Evolutionary conservation across 2,113 vertebrate genomes (phyloP), one percentile per base, ranked within the genome.

Genomic region (Sphyrna mokarran): DNA sequence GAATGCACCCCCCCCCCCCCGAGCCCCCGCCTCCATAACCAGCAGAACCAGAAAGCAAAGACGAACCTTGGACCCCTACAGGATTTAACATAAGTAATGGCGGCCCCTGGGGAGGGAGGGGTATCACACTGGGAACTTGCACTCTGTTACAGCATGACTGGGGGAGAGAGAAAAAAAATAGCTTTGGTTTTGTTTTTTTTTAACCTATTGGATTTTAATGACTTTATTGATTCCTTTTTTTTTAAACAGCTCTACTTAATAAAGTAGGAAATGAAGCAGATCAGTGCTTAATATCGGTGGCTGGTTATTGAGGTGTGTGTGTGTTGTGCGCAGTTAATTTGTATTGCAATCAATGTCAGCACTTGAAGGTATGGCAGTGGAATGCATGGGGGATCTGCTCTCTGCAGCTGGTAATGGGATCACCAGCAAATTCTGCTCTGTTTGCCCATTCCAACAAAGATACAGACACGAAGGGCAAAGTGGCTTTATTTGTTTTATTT

Each of bases 221-320:
- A 69, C 63, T 94, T 43, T 43, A 69, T 94, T 43, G 66, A 94
- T 94, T 69, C 9, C 91, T 26, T 2, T 54, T 48, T 43, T 43
- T 68, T 69, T 37, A 69, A 94, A 94, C 66, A 68, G 87, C 66
- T 94, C 66, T 70, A 70, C 91, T 69, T 94, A 70, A 94, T 94
- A 94, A 69, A 43, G 91, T 69, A 43, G 66, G 91, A 94, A 69
- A 94, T 69, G 66, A 69, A 70, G 37, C 61, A 69, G 86, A 54
- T 16, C 91, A 37, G 14, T 16, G n/a, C 63, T 69, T 40, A 69
- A 40, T 69, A 94, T 94, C 3, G 61, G 87, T 43, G 66, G 63
- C 61, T 68, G 91, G n/a, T 40, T 66, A 40, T 26, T 94, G 87
- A 90, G 54, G n/a, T 94, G 91, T 94, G 66, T 9, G 48, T 54